Evolutionary conservation across 2,113 vertebrate species (phyloP).

Genomic region (Columba janthina): DNA sequence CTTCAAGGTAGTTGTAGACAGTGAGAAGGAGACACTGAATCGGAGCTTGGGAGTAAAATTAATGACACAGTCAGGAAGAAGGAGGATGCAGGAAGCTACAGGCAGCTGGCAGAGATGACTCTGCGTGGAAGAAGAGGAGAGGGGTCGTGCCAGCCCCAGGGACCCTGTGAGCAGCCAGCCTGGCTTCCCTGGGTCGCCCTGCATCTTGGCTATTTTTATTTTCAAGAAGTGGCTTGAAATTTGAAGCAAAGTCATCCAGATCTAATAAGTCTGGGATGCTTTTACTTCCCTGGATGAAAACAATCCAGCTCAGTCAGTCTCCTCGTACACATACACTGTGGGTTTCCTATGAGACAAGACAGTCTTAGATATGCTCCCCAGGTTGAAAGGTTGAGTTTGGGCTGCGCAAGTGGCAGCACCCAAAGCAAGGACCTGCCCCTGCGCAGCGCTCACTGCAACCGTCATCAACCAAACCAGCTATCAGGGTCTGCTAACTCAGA

Average conservation of each 20-base stretch:
- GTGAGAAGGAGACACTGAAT: too few species aligned
- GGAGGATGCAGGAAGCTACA: neutral
- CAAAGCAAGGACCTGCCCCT: neutral
- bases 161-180: neutral
- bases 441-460: neutral
- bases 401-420: neutral
- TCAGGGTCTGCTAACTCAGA: neutral
- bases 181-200: neutral
- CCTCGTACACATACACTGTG: too few species aligned
- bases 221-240: neutral
- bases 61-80: neutral
- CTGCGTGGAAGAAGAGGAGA: neutral
- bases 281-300: neutral
- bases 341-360: neutral
- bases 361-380: neutral
- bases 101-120: neutral
- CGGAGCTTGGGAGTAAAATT: neutral
- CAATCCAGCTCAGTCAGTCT: neutral
- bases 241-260: neutral
- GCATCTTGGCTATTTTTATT: neutral
- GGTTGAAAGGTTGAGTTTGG: neutral
- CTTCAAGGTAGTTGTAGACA: too few species aligned
- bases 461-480: neutral
- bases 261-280: neutral
- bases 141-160: neutral